phyloP scores from a whole-genome alignment of 2,888 invertebrate genomes.

The Sceliomorpha sp. region DNA sequence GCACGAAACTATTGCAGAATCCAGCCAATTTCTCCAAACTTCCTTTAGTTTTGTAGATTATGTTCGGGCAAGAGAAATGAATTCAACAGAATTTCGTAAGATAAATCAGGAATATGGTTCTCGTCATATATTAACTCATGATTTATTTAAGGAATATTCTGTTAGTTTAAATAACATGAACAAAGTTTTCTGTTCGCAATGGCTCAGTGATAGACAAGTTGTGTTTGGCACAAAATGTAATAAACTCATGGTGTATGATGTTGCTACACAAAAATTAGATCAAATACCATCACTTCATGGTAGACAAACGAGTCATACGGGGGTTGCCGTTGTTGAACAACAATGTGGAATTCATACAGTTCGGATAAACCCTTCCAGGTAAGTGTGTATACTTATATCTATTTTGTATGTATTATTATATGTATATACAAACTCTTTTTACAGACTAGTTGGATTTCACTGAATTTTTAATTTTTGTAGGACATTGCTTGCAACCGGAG shows the following conservation, averaged over 20 bases:
- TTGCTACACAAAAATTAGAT: slow-evolving; percentile 91
- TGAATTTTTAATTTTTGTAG: no score
- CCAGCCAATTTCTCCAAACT: slow-evolving; percentile 87
- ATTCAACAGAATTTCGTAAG: slow-evolving; percentile 86
- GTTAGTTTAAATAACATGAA: slow-evolving; percentile 92
- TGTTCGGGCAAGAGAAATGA: slow-evolving; percentile 88
- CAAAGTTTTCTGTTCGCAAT: slow-evolving; percentile 97
- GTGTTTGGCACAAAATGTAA: slow-evolving; percentile 99
- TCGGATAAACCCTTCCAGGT: slow-evolving; percentile 93
- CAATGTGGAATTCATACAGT: slow-evolving; percentile 96
- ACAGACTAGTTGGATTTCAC: no score
- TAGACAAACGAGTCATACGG: slow-evolving; percentile 81
- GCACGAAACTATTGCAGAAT: slow-evolving; percentile 88
- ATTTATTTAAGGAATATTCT: slow-evolving; percentile 92
- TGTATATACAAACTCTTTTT: neutral
- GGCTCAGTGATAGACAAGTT: slow-evolving; percentile 96
- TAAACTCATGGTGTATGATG: slow-evolving; percentile 96
- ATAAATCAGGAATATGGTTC: slow-evolving; percentile 91
- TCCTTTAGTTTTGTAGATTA: slow-evolving; percentile 94
- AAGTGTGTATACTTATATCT: slow-evolving; percentile 16
- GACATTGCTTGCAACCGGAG: slow-evolving; percentile 94
- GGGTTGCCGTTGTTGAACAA: slow-evolving; percentile 83
- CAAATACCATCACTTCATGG: slow-evolving; percentile 93
- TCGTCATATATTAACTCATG: slow-evolving; percentile 93
- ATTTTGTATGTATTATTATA: slow-evolving; percentile 6